These are phyloP conservation scores for Rambutsinella grinnellia DNA, from an alignment of 2,888 invertebrate genomes.

Conservation along the genomic window DNA sequence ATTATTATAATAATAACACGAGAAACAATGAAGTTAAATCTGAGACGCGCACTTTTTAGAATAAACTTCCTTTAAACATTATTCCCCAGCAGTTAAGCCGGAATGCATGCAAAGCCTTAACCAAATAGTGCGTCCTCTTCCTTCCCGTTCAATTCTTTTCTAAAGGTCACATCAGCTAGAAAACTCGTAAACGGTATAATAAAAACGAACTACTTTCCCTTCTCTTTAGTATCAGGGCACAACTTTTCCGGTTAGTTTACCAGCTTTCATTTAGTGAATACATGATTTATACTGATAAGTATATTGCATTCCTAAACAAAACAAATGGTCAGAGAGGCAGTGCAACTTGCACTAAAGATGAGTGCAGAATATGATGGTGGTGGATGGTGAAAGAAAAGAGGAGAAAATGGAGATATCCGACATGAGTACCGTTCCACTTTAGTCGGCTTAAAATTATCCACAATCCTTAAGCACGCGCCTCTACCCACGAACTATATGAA, in stretches of 20 bases:
- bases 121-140: background rate
- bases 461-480: background rate
- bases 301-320: conserved; percentile 53
- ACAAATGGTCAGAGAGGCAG: conserved; percentile 32
- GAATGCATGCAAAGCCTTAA: background rate
- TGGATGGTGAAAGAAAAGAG: conserved; percentile 8
- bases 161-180: background rate
- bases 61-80: conserved; percentile 9
- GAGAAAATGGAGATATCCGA: background rate
- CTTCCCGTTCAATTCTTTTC: background rate
- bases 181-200: background rate
- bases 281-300: conserved; percentile 48
- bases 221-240: background rate
- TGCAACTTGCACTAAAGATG: conserved; percentile 14
- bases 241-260: conserved; percentile 17
- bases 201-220: background rate
- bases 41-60: conserved; percentile 29
- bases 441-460: background rate
- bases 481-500: background rate
- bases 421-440: background rate
- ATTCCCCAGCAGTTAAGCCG: background rate
- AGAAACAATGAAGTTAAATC: conserved; percentile 47
- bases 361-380: no score
- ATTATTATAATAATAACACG: conserved; percentile 11
- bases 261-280: conserved; percentile 34